Percentiles rank a stretch among this genome's conserved stretches.
Evolutionary conservation across 2,113 vertebrate genomes (phyloP).

Genomic region (Oryzias curvinotus): DNA sequence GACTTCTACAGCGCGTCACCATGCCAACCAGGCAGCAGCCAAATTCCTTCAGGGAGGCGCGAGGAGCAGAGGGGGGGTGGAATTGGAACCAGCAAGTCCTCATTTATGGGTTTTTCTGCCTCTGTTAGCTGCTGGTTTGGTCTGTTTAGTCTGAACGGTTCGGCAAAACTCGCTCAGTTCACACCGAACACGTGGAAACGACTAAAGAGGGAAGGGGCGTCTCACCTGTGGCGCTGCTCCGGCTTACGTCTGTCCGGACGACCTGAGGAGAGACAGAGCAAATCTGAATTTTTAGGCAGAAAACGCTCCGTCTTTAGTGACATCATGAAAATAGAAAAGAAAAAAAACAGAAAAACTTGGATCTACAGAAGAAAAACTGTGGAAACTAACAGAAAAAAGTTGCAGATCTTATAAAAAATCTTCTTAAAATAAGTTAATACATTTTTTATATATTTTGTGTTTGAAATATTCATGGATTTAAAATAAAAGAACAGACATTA

Average conservation of each 20-base stretch:
- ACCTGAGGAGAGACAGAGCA: conserved; percentile 38
- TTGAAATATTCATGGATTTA: no score
- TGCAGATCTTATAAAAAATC: no score
- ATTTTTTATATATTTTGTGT: no score
- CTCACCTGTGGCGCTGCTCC: conserved; percentile 68
- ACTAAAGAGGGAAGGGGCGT: neutral
- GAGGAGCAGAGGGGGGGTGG: conserved; percentile 30
- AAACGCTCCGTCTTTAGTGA: no score
- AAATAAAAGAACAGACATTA: no score
- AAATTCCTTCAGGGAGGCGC: conserved; percentile 59
- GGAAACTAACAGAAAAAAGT: no score
- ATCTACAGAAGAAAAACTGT: no score
- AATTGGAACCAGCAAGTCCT: neutral
- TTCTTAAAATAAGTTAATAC: no score
- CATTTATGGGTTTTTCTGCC: neutral
- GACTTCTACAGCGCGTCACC: conserved; percentile 36
- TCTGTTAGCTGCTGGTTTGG: neutral
- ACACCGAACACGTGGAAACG: neutral
- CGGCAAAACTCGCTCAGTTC: neutral
- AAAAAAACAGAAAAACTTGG: no score
- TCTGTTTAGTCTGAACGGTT: no score
- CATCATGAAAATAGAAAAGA: no score
- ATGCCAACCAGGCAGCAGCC: conserved; percentile 44
- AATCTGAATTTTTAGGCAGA: neutral
- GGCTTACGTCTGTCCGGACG: conserved; percentile 63